phyloP scores from a whole-genome alignment of 2,888 invertebrate genomes.

The Mimumesa dahlbomi region DNA sequence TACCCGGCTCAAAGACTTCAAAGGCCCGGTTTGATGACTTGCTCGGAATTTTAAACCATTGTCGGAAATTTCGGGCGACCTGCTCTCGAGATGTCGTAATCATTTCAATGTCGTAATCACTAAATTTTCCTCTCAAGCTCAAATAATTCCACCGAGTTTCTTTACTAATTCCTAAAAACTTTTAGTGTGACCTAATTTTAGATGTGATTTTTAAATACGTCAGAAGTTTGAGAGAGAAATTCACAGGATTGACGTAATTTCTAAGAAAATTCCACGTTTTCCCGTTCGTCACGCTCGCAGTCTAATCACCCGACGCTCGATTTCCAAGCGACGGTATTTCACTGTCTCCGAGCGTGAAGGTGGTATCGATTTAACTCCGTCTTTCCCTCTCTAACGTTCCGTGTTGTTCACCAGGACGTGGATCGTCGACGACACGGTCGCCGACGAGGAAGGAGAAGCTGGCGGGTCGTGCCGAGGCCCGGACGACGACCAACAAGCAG shows the following conservation, averaged over 20 bases:
- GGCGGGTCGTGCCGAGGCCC: constrained; percentile 12
- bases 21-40: too few relatives aligned
- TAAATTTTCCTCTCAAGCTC: too few relatives aligned
- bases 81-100: too few relatives aligned
- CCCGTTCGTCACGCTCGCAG: constrained; percentile 27
- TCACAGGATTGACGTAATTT: constrained; percentile 36
- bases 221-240: too few relatives aligned
- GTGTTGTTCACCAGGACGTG: constrained; percentile 16
- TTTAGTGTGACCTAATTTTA: too few relatives aligned
- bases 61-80: too few relatives aligned
- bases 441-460: constrained; percentile 29
- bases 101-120: too few relatives aligned
- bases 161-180: too few relatives aligned
- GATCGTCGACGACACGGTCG: constrained; percentile 14
- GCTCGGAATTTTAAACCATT: too few relatives aligned
- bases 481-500: constrained; percentile 19
- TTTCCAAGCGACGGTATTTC: constrained; percentile 10
- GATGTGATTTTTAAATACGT: too few relatives aligned
- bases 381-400: not conserved
- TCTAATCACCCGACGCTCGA: constrained; percentile 42
- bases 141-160: too few relatives aligned
- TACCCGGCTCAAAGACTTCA: too few relatives aligned
- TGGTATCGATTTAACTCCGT: constrained; percentile 54
- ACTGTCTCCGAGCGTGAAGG: constrained; percentile 8
- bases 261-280: constrained; percentile 16